Percentiles rank a stretch among this genome's conserved stretches.
phyloP scores from a whole-genome alignment of 2,113 vertebrate species.

The Chrysemys picta region DNA sequence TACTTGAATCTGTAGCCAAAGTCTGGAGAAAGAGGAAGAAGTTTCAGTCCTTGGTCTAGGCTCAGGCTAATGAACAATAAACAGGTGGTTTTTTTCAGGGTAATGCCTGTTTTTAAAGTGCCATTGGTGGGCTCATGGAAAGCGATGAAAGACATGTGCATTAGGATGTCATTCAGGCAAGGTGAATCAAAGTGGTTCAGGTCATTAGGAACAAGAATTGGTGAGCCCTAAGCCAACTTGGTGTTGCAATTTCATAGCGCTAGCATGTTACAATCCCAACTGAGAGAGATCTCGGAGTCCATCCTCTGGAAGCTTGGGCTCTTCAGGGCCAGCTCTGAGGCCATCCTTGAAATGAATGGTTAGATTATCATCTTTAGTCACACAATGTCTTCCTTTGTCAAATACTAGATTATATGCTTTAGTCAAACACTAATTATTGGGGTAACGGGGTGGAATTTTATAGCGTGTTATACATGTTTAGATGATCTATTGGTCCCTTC shows the following conservation, averaged over 20 bases:
- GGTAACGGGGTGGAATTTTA: conserved; percentile 9
- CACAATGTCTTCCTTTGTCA: neutral
- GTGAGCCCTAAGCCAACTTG: neutral
- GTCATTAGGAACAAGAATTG: neutral
- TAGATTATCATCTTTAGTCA: neutral
- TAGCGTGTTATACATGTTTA: conserved; percentile 9
- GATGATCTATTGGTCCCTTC: neutral
- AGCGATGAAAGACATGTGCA: neutral
- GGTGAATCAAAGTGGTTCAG: neutral
- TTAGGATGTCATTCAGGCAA: neutral
- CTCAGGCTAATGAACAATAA: neutral
- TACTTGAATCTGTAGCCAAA: neutral
- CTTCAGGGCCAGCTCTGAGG: neutral
- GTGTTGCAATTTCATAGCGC: neutral
- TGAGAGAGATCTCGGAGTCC: neutral
- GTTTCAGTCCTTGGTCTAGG: neutral
- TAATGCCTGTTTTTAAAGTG: neutral
- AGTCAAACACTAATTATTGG: neutral
- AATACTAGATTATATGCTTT: neutral
- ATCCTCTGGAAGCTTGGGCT: neutral
- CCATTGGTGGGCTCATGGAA: neutral
- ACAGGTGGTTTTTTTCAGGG: neutral
- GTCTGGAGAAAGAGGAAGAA: neutral
- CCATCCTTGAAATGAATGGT: neutral
- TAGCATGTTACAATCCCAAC: neutral